Base-by-base conservation (phyloP, 2,797 vertebrate species). In the Ptychobarbus kaznakovi region DNA sequence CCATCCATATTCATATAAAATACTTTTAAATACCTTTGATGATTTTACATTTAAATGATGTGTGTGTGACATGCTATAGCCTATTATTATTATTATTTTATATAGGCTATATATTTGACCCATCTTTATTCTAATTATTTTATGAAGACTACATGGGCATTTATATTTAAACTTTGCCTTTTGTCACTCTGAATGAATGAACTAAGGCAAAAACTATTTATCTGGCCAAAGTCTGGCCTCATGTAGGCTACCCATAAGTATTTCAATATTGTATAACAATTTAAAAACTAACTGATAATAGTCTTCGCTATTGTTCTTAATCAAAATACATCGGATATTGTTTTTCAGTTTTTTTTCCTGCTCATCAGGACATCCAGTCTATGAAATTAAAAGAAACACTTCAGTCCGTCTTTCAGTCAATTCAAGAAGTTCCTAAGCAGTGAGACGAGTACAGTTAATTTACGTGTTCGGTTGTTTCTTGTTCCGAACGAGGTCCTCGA, bases 401-500 rank as follows among this genome's bases (percentile, higher is more conserved):
- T 12, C 49, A 22, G 10, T 46, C 25, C 15, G 12, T 38, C 10
- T 61, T 70, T 44, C 38, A 20, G 18, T 56, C 1, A 28, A 22
- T 25, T 38, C 11, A 6, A 13, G 58, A 51, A 40, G 15, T 38
- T 15, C 11, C 3, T 6, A 40, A 46, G 25, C 20, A 28, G 28
- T 49, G 70, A 65, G 4, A 44, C n/a, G 18, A 81, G n/a, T 16
- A 25, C 38, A 78, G 40, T 6, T 15, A 8, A 11, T 92, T 90
- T 92, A 95, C 94, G 91, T 91, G 88, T 85, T 91, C 9, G 89
- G 76, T 44, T 75, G 87, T 74, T 89, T 92, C 65, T 92, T 84
- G 83, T 91, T 92, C 68, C 89, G 79, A 32, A 93, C 90, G 6
- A 94, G 38, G 83, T 94, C 93, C 85, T 91, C 94, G 25, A 95